Base-by-base conservation (phyloP, 2,888 invertebrate species). In the Eretmocerus hayati region DNA sequence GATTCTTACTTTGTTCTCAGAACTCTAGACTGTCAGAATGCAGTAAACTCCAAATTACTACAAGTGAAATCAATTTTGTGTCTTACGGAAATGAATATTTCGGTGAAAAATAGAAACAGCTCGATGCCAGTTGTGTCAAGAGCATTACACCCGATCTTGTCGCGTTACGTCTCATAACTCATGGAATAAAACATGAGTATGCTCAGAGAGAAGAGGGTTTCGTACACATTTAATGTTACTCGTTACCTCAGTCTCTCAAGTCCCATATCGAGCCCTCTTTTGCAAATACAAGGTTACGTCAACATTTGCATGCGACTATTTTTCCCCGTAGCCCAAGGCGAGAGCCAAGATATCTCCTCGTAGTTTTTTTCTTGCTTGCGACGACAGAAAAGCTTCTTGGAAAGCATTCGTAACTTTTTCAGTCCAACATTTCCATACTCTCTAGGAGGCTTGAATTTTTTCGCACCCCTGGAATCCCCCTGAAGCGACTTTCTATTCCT, bases 401-500 rank as follows among this genome's bases (percentile, higher is more conserved):
- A 32, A 44, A 43, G 42, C 43, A 44, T 51, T 41, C 41, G 31
- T 43, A 39, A 43, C 46, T 43, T 43, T 30, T 32, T n/a, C 20
- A 19, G 41, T 23, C 46, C 31, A 26, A 30, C 44, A 16, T 15
- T 30, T 48, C 20, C 31, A 23, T 19, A 19, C 36, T 13, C 33
- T 33, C 39, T 26, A 31, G 38, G 5, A 5, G n/a, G 11, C 33
- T 33, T 15, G 11, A 13, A 6, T 26, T 11, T n/a, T n/a, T n/a
- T n/a, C n/a, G n/a, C 20, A 15, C 6, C 15, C 22, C 18, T 20
- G 9, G 18, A 36, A 18, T 23, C 21, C 31, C 32, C 33, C 16
- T 8, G 15, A 35, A 33, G 30, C 38, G 31, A 26, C 48, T 48
- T 52, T 52, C 48, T 42, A 48, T 52, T 52, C 48, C 48, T 48